phyloP scores from a whole-genome alignment of 2,888 invertebrate species.

The Eremobia ochroleuca region DNA sequence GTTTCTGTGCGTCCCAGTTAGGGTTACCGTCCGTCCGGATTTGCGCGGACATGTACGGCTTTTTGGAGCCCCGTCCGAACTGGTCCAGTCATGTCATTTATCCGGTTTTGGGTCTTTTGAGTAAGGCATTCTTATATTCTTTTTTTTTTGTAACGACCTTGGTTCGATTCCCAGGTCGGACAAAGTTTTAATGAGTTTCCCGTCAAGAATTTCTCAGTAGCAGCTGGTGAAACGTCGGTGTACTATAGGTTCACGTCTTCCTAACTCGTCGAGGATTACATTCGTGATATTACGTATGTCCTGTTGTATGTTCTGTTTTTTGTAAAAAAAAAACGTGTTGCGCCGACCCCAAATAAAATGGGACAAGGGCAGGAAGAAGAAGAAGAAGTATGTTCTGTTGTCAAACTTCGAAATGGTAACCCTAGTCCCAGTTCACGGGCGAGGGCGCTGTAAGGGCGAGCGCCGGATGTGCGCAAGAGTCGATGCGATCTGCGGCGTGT shows the following conservation, averaged over 20 bases:
- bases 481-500: conserved; percentile 77
- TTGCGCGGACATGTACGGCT: not conserved
- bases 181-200: too few species aligned
- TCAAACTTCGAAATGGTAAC: not conserved
- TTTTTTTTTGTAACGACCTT: too few species aligned
- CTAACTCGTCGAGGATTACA: not conserved
- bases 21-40: not conserved
- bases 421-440: conserved; percentile 41
- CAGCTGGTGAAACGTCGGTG: not conserved
- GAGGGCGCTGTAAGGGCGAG: conserved; percentile 70
- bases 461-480: conserved; percentile 78
- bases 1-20: conserved; percentile 15
- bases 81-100: not conserved
- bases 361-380: too few species aligned
- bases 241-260: not conserved
- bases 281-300: too few species aligned
- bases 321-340: too few species aligned
- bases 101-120: not conserved
- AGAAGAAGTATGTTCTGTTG: not conserved
- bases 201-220: too few species aligned
- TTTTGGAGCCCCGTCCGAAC: not conserved
- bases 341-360: too few species aligned
- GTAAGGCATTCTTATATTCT: too few species aligned
- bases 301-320: too few species aligned
- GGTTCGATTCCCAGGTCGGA: too few species aligned